A percentile compares a stretch with the other conserved stretches of the same genome.
Conservation (phyloP, 92 coral and sea anemone species). For the Plumapathes pennacea region DNA sequence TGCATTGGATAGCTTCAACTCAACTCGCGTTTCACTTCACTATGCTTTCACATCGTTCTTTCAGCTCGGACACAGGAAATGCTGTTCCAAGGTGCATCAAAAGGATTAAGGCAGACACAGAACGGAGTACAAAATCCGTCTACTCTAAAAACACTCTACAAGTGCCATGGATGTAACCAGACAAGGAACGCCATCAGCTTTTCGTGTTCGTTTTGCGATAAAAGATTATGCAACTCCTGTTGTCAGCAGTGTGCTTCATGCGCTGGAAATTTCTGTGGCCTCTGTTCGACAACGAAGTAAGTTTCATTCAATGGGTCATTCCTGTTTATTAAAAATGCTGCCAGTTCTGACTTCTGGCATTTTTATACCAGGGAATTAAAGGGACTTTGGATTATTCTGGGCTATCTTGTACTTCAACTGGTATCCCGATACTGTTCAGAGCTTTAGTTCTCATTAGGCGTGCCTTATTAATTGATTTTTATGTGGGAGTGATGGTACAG, state of each 20-base stretch:
- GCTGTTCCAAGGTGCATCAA: slow-evolving; percentile 70
- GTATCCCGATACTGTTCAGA: too few relatives aligned
- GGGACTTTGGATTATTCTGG: too few relatives aligned
- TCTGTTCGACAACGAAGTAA: slow-evolving; percentile 83
- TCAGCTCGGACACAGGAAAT: slow-evolving; percentile 81
- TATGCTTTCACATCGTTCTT: too few relatives aligned
- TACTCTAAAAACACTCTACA: slow-evolving; percentile 19
- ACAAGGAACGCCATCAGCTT: slow-evolving; percentile 8
- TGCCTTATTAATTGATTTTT: too few relatives aligned
- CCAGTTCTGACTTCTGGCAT: too few relatives aligned
- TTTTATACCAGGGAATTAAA: too few relatives aligned
- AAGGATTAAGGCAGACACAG: slow-evolving; percentile 10
- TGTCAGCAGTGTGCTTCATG: slow-evolving; percentile 65
- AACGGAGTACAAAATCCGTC: not conserved
- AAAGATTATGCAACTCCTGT: slow-evolving; percentile 63
- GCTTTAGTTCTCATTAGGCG: too few relatives aligned
- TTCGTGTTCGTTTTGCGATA: slow-evolving; percentile 75
- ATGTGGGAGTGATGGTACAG: too few relatives aligned
- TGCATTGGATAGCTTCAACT: not conserved
- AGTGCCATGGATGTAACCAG: slow-evolving; percentile 61
- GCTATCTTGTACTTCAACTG: too few relatives aligned
- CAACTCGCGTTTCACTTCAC: too few relatives aligned
- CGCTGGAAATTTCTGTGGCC: slow-evolving; percentile 64
- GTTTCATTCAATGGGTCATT: too few relatives aligned
- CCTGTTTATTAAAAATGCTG: too few relatives aligned